A percentile compares a stretch with the other conserved stretches of the same genome.
Evolutionary conservation across 2,113 vertebrate genomes (phyloP).

Genomic region (Cepphus grylle): DNA sequence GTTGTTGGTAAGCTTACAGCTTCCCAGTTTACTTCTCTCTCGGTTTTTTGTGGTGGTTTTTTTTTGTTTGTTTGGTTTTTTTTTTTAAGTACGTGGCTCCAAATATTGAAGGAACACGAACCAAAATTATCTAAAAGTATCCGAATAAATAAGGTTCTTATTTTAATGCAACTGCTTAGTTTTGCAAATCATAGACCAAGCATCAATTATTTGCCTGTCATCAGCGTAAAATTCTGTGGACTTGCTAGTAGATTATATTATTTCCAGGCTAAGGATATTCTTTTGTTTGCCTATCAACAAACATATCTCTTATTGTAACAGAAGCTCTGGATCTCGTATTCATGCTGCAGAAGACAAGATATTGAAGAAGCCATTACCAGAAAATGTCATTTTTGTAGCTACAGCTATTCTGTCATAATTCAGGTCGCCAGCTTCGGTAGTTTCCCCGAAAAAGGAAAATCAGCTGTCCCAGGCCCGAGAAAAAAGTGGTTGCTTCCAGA

Average conservation of each 20-base stretch:
- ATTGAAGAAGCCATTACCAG: background rate
- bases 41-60: too few species aligned
- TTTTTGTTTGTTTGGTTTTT: background rate
- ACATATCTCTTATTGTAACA: background rate
- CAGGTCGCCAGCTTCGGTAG: background rate
- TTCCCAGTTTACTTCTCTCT: background rate
- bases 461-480: background rate
- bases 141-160: background rate
- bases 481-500: background rate
- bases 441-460: background rate
- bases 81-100: background rate
- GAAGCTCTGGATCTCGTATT: background rate
- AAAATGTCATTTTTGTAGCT: background rate
- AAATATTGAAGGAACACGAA: background rate
- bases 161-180: background rate
- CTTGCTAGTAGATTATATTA: background rate
- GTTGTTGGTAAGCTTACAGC: background rate
- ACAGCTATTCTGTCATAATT: background rate
- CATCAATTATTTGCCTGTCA: background rate
- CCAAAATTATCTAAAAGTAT: background rate
- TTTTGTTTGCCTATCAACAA: background rate
- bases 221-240: background rate
- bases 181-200: background rate
- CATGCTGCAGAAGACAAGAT: background rate
- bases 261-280: background rate